Percentiles rank a stretch among this genome's conserved stretches.
Conservation (phyloP, 2,113 vertebrate genomes). For the Phyllopteryx taeniolatus region DNA sequence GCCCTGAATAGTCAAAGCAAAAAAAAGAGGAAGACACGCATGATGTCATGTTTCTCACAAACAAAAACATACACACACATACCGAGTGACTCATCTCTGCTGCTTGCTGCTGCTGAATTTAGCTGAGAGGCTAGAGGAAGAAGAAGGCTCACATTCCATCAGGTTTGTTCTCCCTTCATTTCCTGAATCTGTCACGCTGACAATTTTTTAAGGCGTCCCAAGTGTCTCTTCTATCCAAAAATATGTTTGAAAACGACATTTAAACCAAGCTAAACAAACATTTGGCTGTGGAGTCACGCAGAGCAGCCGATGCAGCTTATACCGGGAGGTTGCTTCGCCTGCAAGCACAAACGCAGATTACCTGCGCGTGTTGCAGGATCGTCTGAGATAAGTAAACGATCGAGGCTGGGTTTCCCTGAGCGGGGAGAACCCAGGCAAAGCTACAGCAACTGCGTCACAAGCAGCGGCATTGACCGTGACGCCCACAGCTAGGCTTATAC, state of each 20-base stretch:
- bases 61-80: background rate
- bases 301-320: background rate
- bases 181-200: constrained; percentile 5
- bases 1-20: constrained; percentile 50
- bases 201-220: background rate
- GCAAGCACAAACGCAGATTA: background rate
- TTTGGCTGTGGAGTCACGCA: background rate
- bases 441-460: constrained; percentile 65
- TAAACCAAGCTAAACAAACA: background rate
- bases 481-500: constrained; percentile 51
- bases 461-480: constrained; percentile 60
- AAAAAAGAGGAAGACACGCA: constrained; percentile 65
- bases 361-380: constrained; percentile 26
- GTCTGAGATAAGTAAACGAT: constrained; percentile 33
- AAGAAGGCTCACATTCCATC: constrained; percentile 16
- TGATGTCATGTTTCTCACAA: constrained; percentile 69
- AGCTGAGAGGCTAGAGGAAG: constrained; percentile 47
- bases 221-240: background rate
- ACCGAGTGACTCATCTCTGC: constrained; percentile 67
- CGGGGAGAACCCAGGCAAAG: constrained; percentile 59
- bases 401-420: constrained; percentile 68
- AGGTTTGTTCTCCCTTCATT: background rate
- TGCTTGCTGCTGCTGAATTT: constrained; percentile 45
- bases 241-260: background rate
- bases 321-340: background rate